Conservation (phyloP, 2,797 vertebrate species). For the Carduelis carduelis region DNA sequence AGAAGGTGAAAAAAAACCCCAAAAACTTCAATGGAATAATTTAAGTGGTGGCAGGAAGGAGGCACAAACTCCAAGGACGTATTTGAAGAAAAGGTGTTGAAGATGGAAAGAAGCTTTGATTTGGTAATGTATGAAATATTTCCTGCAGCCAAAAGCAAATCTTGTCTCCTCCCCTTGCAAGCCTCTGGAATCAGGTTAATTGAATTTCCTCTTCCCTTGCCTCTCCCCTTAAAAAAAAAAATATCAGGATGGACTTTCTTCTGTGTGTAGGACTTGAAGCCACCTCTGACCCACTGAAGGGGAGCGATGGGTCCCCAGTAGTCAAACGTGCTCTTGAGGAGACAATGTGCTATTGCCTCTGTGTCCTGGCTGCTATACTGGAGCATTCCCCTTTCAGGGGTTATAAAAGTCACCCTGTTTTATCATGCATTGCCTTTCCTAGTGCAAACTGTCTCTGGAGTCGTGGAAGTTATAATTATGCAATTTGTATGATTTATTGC, state of each 20-base stretch:
- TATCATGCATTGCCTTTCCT: neutral
- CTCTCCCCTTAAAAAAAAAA: neutral
- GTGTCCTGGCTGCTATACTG: neutral
- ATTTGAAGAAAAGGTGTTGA: neutral
- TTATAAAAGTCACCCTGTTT: neutral
- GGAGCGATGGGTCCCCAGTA: accelerated
- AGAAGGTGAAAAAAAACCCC: neutral
- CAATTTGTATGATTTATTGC: conserved; percentile 46
- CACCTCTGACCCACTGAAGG: neutral
- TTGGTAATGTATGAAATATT: neutral
- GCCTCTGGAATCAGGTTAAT: neutral
- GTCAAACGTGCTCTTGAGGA: accelerated
- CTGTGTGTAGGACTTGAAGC: neutral
- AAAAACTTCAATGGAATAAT: neutral
- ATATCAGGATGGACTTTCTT: neutral
- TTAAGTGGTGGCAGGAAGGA: neutral
- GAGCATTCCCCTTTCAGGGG: neutral
- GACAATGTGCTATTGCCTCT: neutral
- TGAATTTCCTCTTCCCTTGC: neutral
- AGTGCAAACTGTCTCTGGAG: neutral
- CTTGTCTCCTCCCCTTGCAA: neutral
- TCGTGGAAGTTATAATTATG: conserved; percentile 11
- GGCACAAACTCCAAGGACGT: accelerated
- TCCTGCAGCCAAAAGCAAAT: neutral
- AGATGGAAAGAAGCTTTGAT: neutral